Percentiles rank a stretch among this genome's conserved stretches.
Conservation (phyloP, 2,888 invertebrate species). For the Drosophila aldrichi region DNA sequence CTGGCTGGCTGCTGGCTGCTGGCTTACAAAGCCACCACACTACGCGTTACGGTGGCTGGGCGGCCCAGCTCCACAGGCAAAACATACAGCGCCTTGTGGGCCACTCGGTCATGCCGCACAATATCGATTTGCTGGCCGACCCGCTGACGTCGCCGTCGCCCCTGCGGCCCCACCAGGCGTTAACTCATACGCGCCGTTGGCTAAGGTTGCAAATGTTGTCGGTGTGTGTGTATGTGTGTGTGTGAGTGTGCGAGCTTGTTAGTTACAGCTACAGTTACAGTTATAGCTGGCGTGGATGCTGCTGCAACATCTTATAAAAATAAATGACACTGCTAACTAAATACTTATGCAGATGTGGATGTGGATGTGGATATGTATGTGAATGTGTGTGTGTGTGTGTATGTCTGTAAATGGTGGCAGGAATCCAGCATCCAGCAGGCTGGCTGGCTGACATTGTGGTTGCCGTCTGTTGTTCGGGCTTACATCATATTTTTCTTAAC, state of each 20-base stretch:
- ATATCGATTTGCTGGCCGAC: constrained; percentile 69
- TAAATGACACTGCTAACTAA: constrained; percentile 69
- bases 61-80: constrained; percentile 48
- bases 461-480: constrained; percentile 54
- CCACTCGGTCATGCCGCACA: constrained; percentile 80
- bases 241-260: constrained; percentile 40
- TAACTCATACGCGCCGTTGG: constrained; percentile 60
- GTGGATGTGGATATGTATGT: constrained; percentile 9
- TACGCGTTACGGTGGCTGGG: constrained; percentile 4
- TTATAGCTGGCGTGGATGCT: constrained; percentile 58
- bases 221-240: constrained; percentile 16
- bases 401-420: constrained; percentile 6
- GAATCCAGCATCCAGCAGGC: constrained; percentile 3
- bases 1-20: constrained; percentile 55
- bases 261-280: constrained; percentile 64
- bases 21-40: constrained; percentile 57
- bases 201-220: constrained; percentile 59
- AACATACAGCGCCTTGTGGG: constrained; percentile 69
- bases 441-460: constrained; percentile 18
- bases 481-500: constrained; percentile 75
- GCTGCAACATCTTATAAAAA: constrained; percentile 70
- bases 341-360: constrained; percentile 28
- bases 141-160: not conserved
- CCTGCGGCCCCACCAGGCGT: constrained; percentile 36
- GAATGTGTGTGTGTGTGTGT: not conserved